phyloP scores from a whole-genome alignment of 2,888 invertebrate species.

The Melipona bicolor region DNA sequence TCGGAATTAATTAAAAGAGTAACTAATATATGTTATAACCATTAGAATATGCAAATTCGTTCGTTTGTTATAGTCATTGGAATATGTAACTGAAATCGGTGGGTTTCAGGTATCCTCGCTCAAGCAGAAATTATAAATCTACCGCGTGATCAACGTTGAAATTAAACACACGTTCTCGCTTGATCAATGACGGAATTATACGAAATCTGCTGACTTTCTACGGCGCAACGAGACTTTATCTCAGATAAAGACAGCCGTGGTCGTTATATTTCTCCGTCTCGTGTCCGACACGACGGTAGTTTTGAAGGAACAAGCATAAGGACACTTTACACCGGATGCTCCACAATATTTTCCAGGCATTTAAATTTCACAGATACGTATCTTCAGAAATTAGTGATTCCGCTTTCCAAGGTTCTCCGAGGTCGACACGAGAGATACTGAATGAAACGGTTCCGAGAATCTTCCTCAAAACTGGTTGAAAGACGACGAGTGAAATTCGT shows the following conservation, averaged over 20 bases:
- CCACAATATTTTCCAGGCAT: neutral
- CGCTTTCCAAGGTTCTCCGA: neutral
- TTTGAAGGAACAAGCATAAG: neutral
- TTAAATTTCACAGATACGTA: constrained; percentile 5
- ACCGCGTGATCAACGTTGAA: neutral
- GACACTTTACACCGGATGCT: neutral
- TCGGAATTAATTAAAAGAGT: no score
- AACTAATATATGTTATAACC: no score
- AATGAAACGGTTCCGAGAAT: constrained; percentile 6
- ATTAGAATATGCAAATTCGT: no score
- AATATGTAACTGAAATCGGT: neutral
- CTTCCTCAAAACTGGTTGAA: constrained; percentile 13
- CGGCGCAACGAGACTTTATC: neutral
- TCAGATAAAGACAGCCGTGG: neutral
- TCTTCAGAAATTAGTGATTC: neutral
- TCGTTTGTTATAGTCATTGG: neutral
- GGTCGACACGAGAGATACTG: neutral
- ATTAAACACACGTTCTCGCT: neutral
- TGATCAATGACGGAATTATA: neutral
- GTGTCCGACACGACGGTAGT: neutral
- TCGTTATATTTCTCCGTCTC: neutral
- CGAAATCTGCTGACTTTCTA: neutral
- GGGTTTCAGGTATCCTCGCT: neutral
- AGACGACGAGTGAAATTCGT: constrained; percentile 4
- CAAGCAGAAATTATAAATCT: no score